Conservation (phyloP, 2,113 vertebrate genomes). For the Tursiops truncatus region DNA sequence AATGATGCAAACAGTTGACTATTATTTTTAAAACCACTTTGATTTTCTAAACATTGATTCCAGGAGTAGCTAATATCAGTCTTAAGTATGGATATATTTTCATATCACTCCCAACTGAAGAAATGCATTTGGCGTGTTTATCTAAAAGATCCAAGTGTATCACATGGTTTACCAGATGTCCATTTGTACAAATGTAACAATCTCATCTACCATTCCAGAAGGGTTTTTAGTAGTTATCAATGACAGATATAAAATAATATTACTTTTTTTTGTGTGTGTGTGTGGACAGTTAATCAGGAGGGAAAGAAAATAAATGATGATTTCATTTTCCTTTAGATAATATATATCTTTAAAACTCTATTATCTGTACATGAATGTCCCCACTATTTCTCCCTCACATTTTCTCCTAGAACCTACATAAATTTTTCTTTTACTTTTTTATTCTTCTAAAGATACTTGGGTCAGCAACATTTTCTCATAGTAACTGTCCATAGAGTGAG, state of each 20-base stretch:
- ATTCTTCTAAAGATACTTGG: not conserved
- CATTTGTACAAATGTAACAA: not conserved
- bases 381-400: not conserved
- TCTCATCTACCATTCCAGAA: not conserved
- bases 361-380: not conserved
- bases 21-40: conserved; percentile 1
- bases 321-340: not conserved
- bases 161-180: not conserved
- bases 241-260: not conserved
- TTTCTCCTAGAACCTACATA: not conserved
- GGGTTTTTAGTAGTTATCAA: not conserved
- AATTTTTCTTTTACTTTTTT: not conserved
- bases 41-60: not conserved
- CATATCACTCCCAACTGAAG: not conserved
- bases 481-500: not conserved
- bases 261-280: not conserved
- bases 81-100: not conserved
- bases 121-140: not conserved
- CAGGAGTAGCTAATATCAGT: not conserved
- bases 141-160: not conserved
- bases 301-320: not conserved
- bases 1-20: not conserved
- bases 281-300: not conserved
- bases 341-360: not conserved
- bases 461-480: conserved; percentile 14